phyloP scores from a whole-genome alignment of 2,797 vertebrate genomes.

The Protonibea diacanthus region DNA sequence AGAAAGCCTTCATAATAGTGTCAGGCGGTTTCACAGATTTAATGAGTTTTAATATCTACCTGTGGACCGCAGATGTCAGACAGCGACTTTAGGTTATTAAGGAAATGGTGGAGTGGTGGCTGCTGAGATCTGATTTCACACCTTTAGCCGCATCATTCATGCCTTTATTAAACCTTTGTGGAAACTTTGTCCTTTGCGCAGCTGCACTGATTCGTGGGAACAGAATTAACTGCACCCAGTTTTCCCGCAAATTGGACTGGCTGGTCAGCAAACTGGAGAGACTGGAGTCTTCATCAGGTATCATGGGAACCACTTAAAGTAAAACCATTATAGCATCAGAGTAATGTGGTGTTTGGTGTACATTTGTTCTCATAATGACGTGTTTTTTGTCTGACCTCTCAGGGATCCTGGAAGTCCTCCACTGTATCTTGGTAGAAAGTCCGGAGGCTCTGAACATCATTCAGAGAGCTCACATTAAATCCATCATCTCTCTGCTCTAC shows the following conservation, averaged over 20 bases:
- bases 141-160: not conserved
- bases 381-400: constrained; percentile 12
- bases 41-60: constrained; percentile 27
- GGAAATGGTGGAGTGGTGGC: not conserved
- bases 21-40: constrained; percentile 12
- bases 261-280: constrained; percentile 98
- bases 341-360: not conserved
- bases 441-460: constrained; percentile 98
- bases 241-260: constrained; percentile 97
- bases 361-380: not conserved
- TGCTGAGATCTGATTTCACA: not conserved
- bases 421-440: constrained; percentile 97
- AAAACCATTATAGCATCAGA: not conserved
- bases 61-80: not conserved
- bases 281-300: constrained; percentile 98
- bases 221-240: constrained; percentile 97
- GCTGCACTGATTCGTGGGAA: constrained; percentile 97
- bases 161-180: constrained; percentile 10
- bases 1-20: constrained; percentile 13
- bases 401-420: constrained; percentile 98
- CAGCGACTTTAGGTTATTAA: not conserved
- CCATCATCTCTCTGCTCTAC: constrained; percentile 97
- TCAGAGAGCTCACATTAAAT: constrained; percentile 95
- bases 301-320: not conserved
- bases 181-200: constrained; percentile 68